Conservation (phyloP, 2,888 invertebrate genomes). For the Lepidochrysops patricia region DNA sequence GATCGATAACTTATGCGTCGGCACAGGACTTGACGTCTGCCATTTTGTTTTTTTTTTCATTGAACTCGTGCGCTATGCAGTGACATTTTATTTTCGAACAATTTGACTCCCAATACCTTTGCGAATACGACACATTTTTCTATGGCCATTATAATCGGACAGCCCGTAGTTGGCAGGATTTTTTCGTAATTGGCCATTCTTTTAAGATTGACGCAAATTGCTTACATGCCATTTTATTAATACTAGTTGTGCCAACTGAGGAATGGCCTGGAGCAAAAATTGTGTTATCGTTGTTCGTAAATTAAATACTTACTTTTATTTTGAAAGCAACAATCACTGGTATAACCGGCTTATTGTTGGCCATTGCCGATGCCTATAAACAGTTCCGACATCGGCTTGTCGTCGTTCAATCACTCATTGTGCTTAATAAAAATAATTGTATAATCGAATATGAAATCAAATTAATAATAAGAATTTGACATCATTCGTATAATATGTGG, state of each 20-base stretch:
- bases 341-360: too few species aligned
- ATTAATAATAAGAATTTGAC: too few species aligned
- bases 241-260: constrained; percentile 4
- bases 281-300: neutral
- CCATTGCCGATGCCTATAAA: too few species aligned
- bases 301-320: neutral
- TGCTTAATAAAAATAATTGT: too few species aligned
- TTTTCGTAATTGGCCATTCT: constrained; percentile 29
- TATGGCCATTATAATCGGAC: neutral
- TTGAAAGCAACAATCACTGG: too few species aligned
- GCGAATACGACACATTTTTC: neutral
- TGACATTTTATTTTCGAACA: neutral
- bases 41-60: neutral
- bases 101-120: neutral
- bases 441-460: too few species aligned
- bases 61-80: constrained; percentile 9
- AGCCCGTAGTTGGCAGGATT: constrained; percentile 19
- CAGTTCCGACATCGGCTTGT: too few species aligned
- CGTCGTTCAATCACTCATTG: too few species aligned
- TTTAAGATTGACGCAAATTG: constrained; percentile 29
- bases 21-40: neutral
- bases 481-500: too few species aligned
- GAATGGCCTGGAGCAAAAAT: neutral
- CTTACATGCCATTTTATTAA: constrained; percentile 23
- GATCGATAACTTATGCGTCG: constrained; percentile 11